Evolutionary conservation across 2,113 vertebrate genomes (phyloP).

Genomic region (Heterocephalus glaber): DNA sequence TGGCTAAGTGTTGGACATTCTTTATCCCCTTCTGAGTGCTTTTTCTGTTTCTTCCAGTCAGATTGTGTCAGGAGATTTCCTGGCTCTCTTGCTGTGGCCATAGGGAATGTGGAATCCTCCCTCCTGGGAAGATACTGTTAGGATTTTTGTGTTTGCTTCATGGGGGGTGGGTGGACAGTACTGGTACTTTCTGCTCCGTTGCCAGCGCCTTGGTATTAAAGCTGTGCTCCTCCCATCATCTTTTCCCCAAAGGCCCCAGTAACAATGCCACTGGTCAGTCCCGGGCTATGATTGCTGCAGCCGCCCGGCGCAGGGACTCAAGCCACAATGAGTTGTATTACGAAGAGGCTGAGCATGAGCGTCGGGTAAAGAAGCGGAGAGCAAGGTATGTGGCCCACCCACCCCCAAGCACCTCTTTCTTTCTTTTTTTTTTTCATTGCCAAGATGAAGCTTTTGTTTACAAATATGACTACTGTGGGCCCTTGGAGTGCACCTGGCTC

Average conservation of each 20-base stretch:
- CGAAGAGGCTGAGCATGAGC: slow-evolving; percentile 86
- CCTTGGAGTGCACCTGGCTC: background rate
- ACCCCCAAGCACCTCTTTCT: fast-evolving
- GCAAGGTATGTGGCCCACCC: slow-evolving; percentile 78
- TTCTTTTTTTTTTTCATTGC: background rate
- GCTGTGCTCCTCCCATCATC: fast-evolving
- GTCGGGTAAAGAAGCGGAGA: slow-evolving; percentile 86
- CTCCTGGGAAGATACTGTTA: background rate
- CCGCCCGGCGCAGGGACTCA: slow-evolving; percentile 90
- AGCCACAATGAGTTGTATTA: slow-evolving; percentile 97
- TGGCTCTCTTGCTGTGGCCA: background rate
- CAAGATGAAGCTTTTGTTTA: background rate
- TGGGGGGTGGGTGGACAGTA: fast-evolving
- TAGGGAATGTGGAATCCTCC: too few species aligned
- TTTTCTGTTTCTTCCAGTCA: background rate
- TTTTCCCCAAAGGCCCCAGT: slow-evolving; percentile 83
- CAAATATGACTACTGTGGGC: background rate
- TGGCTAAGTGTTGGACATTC: background rate
- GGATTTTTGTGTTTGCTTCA: background rate
- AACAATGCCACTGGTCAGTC: slow-evolving; percentile 91
- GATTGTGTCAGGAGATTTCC: background rate
- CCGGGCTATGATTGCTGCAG: slow-evolving; percentile 92
- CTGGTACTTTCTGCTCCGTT: background rate
- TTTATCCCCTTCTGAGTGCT: background rate
- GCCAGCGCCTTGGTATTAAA: background rate